phyloP scores from a whole-genome alignment of 2,888 invertebrate species.

The Spodoptera picta region DNA sequence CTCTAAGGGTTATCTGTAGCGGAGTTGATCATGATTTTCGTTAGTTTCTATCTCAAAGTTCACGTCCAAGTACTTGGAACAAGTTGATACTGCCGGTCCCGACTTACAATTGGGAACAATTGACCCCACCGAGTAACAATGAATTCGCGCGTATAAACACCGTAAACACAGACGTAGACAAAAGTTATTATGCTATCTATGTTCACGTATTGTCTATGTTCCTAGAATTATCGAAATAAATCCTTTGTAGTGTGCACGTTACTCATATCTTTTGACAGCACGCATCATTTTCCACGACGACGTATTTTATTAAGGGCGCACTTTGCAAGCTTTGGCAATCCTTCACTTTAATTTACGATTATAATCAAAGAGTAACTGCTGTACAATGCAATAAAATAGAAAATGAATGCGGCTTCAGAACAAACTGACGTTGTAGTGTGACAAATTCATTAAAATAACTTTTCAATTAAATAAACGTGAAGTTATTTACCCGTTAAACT shows the following conservation, averaged over 20 bases:
- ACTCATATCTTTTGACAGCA: conserved; percentile 57
- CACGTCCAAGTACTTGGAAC: conserved; percentile 16
- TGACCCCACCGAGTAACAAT: conserved; percentile 32
- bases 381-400: not conserved
- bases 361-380: conserved; percentile 51
- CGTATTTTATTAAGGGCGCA: conserved; percentile 53
- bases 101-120: conserved; percentile 11
- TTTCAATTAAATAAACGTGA: conserved; percentile 7
- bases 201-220: conserved; percentile 29
- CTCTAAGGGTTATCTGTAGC: conserved; percentile 47
- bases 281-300: conserved; percentile 50
- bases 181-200: conserved; percentile 50
- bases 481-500: conserved; percentile 13
- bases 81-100: conserved; percentile 9
- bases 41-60: conserved; percentile 36
- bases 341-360: conserved; percentile 30
- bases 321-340: conserved; percentile 28
- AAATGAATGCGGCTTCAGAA: not conserved
- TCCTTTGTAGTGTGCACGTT: conserved; percentile 53
- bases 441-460: not conserved
- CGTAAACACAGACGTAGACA: conserved; percentile 29
- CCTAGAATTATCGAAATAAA: conserved; percentile 54
- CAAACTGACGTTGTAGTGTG: not conserved
- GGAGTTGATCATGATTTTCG: conserved; percentile 49
- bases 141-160: conserved; percentile 30